phyloP scores from a whole-genome alignment of 2,113 vertebrate species.

The Oreochromis spilurus region DNA sequence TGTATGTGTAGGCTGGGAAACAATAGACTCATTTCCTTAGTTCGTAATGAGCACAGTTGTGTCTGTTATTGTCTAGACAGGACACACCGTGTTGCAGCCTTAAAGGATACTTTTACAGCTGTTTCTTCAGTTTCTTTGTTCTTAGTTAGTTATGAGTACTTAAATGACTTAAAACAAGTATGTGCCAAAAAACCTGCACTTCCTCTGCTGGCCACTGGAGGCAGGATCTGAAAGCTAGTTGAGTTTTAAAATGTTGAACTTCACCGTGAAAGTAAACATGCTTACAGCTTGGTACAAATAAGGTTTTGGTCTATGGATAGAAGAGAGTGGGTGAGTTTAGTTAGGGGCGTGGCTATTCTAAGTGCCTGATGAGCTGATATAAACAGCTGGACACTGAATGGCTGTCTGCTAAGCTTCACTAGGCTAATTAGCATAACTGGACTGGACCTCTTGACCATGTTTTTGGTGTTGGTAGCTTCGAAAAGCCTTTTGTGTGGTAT shows the following conservation, averaged over 20 bases:
- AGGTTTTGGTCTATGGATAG: background rate
- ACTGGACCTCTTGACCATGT: background rate
- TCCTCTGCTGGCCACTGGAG: background rate
- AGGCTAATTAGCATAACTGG: background rate
- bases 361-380: background rate
- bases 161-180: background rate
- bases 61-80: background rate
- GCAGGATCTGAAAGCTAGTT: background rate
- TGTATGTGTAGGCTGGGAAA: background rate
- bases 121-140: background rate
- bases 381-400: background rate
- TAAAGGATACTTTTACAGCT: background rate
- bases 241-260: background rate
- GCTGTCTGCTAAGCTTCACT: background rate
- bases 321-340: background rate
- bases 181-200: background rate
- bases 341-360: background rate
- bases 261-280: background rate
- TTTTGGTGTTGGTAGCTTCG: background rate
- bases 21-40: slow-evolving; percentile 39
- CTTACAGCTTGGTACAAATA: background rate
- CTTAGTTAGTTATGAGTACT: background rate
- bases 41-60: background rate
- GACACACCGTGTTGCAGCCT: background rate
- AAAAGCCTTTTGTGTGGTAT: background rate